Percentiles rank a stretch among this genome's conserved stretches.
These are phyloP conservation scores for Neuroscelio doddi DNA, from an alignment of 2,888 invertebrate genomes.

Conservation along the genomic window DNA sequence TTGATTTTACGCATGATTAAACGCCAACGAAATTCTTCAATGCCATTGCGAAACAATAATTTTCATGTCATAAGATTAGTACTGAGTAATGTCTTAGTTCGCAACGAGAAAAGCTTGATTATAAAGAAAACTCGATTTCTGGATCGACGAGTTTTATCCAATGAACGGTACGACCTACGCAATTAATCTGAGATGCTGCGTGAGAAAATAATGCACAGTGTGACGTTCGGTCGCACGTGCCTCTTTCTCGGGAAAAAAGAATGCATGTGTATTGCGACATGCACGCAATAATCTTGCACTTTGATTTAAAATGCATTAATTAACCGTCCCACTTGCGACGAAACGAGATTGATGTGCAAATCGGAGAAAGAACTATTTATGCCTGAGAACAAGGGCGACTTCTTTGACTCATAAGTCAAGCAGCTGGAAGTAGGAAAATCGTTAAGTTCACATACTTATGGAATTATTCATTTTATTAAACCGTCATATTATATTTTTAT, in stretches of 20 bases:
- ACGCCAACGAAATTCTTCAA: too few species aligned
- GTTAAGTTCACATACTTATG: too few species aligned
- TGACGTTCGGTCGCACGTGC: conserved; percentile 41
- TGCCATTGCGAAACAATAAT: too few species aligned
- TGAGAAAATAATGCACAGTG: conserved; percentile 34
- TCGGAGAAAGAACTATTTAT: background rate
- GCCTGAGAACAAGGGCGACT: background rate
- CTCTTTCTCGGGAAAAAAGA: conserved; percentile 37
- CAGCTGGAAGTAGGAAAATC: conserved; percentile 8
- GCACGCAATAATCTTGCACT: conserved; percentile 33
- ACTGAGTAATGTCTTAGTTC: too few species aligned
- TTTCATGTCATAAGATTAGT: too few species aligned
- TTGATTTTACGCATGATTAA: too few species aligned
- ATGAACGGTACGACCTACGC: conserved; percentile 5
- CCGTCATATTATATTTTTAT: too few species aligned
- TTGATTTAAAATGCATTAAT: conserved; percentile 31
- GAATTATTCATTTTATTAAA: too few species aligned
- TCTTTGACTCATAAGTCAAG: background rate
- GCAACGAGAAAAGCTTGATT: background rate
- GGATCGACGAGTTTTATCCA: background rate
- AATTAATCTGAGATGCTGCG: conserved; percentile 14
- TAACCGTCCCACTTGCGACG: conserved; percentile 26
- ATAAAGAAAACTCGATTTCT: background rate
- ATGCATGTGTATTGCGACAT: conserved; percentile 27
- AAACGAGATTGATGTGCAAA: conserved; percentile 8